Percentiles rank a stretch among this genome's conserved stretches.
Evolutionary conservation across 64 coral and sea anemone genomes (phyloP).

Genomic region (Catalaphyllia jardinei): DNA sequence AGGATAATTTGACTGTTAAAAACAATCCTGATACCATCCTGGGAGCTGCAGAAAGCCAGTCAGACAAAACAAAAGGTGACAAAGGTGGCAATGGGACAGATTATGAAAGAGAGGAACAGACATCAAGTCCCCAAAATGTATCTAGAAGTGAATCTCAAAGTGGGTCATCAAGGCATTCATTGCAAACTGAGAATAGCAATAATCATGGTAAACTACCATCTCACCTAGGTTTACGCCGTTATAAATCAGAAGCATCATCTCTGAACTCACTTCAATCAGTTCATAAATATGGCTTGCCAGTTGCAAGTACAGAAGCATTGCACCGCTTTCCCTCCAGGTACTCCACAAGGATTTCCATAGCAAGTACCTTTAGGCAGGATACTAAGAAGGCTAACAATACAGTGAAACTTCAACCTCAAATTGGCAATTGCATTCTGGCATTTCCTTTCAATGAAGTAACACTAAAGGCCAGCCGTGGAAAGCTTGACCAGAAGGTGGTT

Average conservation of each 20-base stretch:
- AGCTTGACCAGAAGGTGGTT: constrained; percentile 13
- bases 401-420: constrained; percentile 52
- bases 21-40: neutral
- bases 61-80: neutral
- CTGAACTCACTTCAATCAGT: neutral
- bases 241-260: constrained; percentile 1
- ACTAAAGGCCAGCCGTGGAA: neutral
- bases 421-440: constrained; percentile 69
- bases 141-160: neutral
- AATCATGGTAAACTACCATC: neutral
- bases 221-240: neutral
- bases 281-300: neutral
- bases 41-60: neutral
- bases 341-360: neutral
- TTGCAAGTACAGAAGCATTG: neutral
- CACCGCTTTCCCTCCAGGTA: neutral
- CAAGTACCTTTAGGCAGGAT: neutral
- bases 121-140: neutral
- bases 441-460: constrained; percentile 74
- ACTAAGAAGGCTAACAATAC: neutral
- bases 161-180: neutral
- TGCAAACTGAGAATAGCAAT: neutral
- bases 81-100: neutral
- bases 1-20: neutral
- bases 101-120: neutral